phyloP scores from a whole-genome alignment of 2,113 vertebrate genomes.

The Seriola quinqueradiata region DNA sequence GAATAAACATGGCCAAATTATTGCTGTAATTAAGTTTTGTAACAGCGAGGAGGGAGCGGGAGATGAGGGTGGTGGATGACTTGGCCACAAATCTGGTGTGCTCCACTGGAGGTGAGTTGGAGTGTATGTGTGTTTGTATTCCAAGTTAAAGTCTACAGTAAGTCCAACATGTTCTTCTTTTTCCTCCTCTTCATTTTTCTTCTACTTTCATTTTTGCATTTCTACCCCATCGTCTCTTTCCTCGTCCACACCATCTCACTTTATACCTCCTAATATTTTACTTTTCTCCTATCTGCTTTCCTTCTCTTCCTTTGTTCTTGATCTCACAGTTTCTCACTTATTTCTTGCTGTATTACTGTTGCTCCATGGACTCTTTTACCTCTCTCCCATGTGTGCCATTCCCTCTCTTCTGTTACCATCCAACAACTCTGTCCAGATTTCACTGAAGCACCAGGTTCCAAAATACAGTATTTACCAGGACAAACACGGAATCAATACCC shows the following conservation, averaged over 20 bases:
- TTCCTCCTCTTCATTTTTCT: constrained; percentile 16
- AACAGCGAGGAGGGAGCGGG: constrained; percentile 42
- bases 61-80: constrained; percentile 38
- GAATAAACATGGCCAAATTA: constrained; percentile 70
- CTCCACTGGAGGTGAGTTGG: constrained; percentile 55
- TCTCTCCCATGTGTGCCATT: constrained; percentile 54
- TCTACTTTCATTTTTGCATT: constrained; percentile 10
- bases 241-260: neutral
- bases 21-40: constrained; percentile 67
- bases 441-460: constrained; percentile 58
- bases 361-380: constrained; percentile 38
- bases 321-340: constrained; percentile 5
- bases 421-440: constrained; percentile 62
- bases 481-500: constrained; percentile 75
- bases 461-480: constrained; percentile 71
- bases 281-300: neutral
- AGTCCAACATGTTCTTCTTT: constrained; percentile 10
- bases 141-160: constrained; percentile 23
- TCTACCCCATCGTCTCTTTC: neutral
- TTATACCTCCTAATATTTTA: constrained; percentile 2
- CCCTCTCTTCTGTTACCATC: constrained; percentile 54
- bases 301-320: neutral
- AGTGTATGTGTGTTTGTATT: constrained; percentile 20
- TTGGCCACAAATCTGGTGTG: constrained; percentile 52
- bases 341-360: constrained; percentile 26